Evolutionary conservation across 2,797 vertebrate species (phyloP).

Genomic region (Chaetodon trifasciatus): DNA sequence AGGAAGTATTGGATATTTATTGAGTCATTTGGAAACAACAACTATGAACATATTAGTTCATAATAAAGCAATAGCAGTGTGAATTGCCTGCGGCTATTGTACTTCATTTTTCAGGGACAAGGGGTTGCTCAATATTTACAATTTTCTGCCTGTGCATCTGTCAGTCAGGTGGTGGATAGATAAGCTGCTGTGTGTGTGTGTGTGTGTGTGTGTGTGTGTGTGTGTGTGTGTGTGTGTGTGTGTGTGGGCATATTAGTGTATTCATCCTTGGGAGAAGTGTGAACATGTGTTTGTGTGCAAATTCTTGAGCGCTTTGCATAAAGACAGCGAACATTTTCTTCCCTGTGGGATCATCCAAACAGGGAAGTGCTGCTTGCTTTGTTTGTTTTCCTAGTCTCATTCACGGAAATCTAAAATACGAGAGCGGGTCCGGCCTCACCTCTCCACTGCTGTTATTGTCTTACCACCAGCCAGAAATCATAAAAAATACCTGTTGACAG

Average conservation of each 20-base stretch:
- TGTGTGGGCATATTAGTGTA: conserved; percentile 13
- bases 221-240: conserved; percentile 10
- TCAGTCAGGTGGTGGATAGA: conserved; percentile 37
- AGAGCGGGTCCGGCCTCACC: conserved; percentile 18
- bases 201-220: conserved; percentile 8
- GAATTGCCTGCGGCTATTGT: conserved; percentile 69
- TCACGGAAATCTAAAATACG: conserved; percentile 11
- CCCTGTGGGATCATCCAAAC: neutral
- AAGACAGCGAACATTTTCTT: neutral
- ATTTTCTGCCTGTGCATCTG: conserved; percentile 59
- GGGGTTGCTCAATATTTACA: conserved; percentile 73
- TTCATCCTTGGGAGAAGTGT: conserved; percentile 5
- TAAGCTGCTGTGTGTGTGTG: conserved; percentile 30
- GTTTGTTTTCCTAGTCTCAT: conserved; percentile 24
- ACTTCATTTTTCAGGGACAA: conserved; percentile 71
- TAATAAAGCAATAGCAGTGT: conserved; percentile 75
- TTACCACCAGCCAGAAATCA: conserved; percentile 46
- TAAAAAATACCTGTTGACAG: conserved; percentile 51
- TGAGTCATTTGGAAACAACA: conserved; percentile 79
- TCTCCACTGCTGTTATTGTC: conserved; percentile 33
- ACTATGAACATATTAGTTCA: conserved; percentile 80
- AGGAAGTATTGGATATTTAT: conserved; percentile 83
- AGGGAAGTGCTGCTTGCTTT: neutral
- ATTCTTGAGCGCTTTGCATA: conserved; percentile 9
- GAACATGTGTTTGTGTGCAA: conserved; percentile 22